phyloP scores from a whole-genome alignment of 1,140 invertebrate genomes.

The Eupeodes corollae region DNA sequence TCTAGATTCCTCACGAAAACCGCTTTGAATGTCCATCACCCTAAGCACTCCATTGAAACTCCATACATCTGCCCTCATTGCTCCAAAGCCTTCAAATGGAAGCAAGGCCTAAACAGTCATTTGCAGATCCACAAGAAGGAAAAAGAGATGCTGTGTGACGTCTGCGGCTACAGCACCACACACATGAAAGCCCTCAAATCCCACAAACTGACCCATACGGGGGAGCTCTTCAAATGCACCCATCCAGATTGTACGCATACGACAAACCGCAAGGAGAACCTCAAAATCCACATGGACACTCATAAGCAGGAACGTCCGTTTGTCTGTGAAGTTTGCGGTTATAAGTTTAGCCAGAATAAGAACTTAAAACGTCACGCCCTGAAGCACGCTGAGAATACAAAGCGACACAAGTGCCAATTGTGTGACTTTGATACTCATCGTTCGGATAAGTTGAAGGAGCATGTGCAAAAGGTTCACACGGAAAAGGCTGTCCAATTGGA shows the following conservation, averaged over 20 bases:
- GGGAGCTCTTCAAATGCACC: slow-evolving; percentile 43
- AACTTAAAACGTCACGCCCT: slow-evolving; percentile 41
- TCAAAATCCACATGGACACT: slow-evolving; percentile 42
- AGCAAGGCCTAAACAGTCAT: slow-evolving; percentile 48
- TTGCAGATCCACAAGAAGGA: slow-evolving; percentile 43
- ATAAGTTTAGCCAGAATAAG: slow-evolving; percentile 40
- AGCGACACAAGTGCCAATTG: slow-evolving; percentile 34
- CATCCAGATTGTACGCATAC: slow-evolving; percentile 40
- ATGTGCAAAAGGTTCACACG: slow-evolving; percentile 37
- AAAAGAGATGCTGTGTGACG: slow-evolving; percentile 49
- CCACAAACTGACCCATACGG: slow-evolving; percentile 44
- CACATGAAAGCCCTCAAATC: slow-evolving; percentile 47
- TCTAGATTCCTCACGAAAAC: slow-evolving; percentile 42
- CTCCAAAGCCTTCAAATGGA: slow-evolving; percentile 51
- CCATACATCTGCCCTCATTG: slow-evolving; percentile 48
- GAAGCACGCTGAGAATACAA: slow-evolving; percentile 31
- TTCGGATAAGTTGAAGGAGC: slow-evolving; percentile 46
- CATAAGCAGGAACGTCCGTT: slow-evolving; percentile 43
- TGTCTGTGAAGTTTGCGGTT: slow-evolving; percentile 42
- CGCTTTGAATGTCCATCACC: slow-evolving; percentile 41
- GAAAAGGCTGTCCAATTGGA: slow-evolving; percentile 35
- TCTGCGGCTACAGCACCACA: slow-evolving; percentile 48
- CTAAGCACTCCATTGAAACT: slow-evolving; percentile 44
- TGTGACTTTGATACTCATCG: slow-evolving; percentile 44
- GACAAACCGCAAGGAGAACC: slow-evolving; percentile 41